Evolutionary conservation across 2,113 vertebrate species (phyloP).

Genomic region (Melanerpes aurifrons): DNA sequence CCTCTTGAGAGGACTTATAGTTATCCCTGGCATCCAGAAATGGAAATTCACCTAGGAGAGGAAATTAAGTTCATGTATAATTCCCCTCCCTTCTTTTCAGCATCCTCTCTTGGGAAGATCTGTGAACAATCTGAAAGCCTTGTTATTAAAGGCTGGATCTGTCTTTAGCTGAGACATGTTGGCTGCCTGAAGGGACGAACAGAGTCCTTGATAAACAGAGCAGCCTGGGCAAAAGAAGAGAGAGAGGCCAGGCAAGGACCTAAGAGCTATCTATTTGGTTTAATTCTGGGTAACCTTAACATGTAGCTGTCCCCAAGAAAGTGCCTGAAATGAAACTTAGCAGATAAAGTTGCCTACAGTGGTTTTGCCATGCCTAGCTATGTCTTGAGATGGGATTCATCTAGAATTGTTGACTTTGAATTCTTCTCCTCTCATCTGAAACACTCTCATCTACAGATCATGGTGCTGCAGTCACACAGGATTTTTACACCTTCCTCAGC

Average conservation of each 20-base stretch:
- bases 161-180: not conserved
- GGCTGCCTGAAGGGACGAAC: not conserved
- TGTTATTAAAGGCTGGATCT: not conserved
- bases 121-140: not conserved
- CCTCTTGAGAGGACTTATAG: not conserved
- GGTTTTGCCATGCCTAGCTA: not conserved
- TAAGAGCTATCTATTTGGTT: not conserved
- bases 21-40: not conserved
- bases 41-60: slow-evolving; percentile 13
- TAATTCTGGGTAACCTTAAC: not conserved
- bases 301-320: not conserved
- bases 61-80: not conserved
- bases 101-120: not conserved
- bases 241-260: not conserved
- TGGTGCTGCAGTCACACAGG: not conserved
- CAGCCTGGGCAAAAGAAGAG: not conserved
- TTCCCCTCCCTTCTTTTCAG: slow-evolving; percentile 4
- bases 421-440: not conserved
- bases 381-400: not conserved
- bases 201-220: not conserved
- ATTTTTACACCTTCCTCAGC: slow-evolving; percentile 7
- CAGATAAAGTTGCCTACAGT: not conserved
- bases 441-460: not conserved
- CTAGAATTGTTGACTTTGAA: not conserved
- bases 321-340: not conserved